Conservation (phyloP, 2,113 vertebrate genomes). For the Channa argus region DNA sequence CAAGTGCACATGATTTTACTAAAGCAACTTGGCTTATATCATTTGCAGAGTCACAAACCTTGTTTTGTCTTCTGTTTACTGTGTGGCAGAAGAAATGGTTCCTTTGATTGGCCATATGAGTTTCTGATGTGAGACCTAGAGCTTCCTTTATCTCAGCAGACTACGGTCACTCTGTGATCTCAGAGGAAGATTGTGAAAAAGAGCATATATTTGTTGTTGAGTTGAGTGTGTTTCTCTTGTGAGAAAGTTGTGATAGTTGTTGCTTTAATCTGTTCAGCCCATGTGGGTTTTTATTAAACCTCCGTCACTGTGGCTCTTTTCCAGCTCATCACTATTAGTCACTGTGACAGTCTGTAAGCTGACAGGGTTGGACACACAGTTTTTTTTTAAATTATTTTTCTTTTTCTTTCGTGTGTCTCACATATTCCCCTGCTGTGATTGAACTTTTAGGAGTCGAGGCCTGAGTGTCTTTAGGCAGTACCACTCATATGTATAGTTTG, state of each 20-base stretch:
- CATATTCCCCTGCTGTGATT: slow-evolving; percentile 60
- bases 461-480: slow-evolving; percentile 66
- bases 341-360: slow-evolving; percentile 45
- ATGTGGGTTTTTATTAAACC: neutral
- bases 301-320: slow-evolving; percentile 60
- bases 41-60: slow-evolving; percentile 14
- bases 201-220: slow-evolving; percentile 12
- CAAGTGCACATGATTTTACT: slow-evolving; percentile 14
- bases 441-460: slow-evolving; percentile 39
- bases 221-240: slow-evolving; percentile 10
- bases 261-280: slow-evolving; percentile 40
- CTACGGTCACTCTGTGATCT: slow-evolving; percentile 32
- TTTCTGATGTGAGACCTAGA: slow-evolving; percentile 27
- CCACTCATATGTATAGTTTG: slow-evolving; percentile 71
- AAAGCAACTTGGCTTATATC: neutral
- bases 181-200: slow-evolving; percentile 23
- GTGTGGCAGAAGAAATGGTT: slow-evolving; percentile 23
- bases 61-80: slow-evolving; percentile 10
- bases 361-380: slow-evolving; percentile 9
- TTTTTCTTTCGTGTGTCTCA: slow-evolving; percentile 18
- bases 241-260: slow-evolving; percentile 8
- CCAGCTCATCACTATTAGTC: slow-evolving; percentile 32
- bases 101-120: slow-evolving; percentile 15
- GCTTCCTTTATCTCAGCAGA: slow-evolving; percentile 38
- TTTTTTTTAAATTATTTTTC: slow-evolving; percentile 3